A percentile compares a stretch with the other conserved stretches of the same genome.
Conservation (phyloP, 1,140 invertebrate species). For the Aphaenogaster rudis region DNA sequence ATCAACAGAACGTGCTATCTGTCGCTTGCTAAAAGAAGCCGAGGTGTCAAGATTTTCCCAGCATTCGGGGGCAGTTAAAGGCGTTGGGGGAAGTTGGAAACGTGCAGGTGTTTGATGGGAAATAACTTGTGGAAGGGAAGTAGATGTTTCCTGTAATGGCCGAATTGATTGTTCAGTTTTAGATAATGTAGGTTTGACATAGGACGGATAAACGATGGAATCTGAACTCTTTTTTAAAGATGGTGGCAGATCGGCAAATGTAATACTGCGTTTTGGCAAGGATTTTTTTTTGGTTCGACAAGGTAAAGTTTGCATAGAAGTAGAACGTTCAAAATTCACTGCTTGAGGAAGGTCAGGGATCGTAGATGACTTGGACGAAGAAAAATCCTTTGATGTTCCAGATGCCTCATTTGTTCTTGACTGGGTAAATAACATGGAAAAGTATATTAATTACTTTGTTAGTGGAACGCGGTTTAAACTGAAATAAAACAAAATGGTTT, state of each 20-base stretch:
- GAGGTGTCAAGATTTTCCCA: constrained; percentile 75
- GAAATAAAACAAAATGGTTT: constrained; percentile 28
- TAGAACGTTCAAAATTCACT: constrained; percentile 74
- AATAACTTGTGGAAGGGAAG: constrained; percentile 64
- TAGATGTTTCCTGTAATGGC: constrained; percentile 74
- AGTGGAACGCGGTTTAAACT: background rate
- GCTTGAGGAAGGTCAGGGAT: constrained; percentile 64
- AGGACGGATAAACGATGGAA: constrained; percentile 26
- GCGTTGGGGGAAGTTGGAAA: constrained; percentile 83
- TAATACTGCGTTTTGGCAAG: constrained; percentile 78
- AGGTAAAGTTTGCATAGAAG: constrained; percentile 78
- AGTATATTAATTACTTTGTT: constrained; percentile 73
- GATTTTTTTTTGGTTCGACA: constrained; percentile 72
- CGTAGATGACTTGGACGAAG: constrained; percentile 70
- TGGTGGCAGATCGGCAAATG: constrained; percentile 79
- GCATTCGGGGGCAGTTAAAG: constrained; percentile 81
- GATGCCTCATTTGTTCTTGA: constrained; percentile 79
- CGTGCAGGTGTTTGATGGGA: constrained; percentile 68
- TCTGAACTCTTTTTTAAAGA: constrained; percentile 60
- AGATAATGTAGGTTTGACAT: constrained; percentile 56
- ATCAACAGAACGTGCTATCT: constrained; percentile 86
- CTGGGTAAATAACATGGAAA: constrained; percentile 80
- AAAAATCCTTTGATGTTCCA: constrained; percentile 82
- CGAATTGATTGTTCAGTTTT: constrained; percentile 49
- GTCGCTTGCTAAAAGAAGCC: constrained; percentile 81